Evolutionary conservation across 2,797 vertebrate species (phyloP).

Genomic region (Rachycentron canadum): DNA sequence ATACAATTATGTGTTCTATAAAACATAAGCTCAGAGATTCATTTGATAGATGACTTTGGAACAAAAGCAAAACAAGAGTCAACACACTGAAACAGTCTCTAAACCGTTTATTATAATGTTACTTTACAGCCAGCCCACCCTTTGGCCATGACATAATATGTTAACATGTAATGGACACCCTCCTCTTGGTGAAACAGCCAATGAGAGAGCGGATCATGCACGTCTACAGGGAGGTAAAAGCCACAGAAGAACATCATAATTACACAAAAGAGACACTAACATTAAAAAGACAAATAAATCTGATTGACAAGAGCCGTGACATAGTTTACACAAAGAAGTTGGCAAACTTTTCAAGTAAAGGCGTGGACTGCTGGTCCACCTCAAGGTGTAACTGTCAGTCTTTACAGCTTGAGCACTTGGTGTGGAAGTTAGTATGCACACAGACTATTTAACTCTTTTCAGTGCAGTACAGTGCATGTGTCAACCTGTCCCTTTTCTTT

Average conservation of each 20-base stretch:
- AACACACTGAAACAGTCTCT: conserved; percentile 43
- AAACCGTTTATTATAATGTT: conserved; percentile 82
- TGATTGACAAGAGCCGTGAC: conserved; percentile 67
- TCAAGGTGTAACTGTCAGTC: conserved; percentile 57
- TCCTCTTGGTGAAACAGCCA: conserved; percentile 40
- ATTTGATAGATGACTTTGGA: not conserved
- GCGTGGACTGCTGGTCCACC: conserved; percentile 56
- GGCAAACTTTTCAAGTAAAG: conserved; percentile 83
- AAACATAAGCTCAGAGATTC: not conserved
- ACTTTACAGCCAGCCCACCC: conserved; percentile 58
- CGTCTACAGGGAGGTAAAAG: conserved; percentile 66
- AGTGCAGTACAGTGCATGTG: conserved; percentile 75
- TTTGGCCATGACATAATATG: conserved; percentile 69
- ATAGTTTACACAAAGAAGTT: conserved; percentile 64
- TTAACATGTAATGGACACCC: conserved; percentile 65
- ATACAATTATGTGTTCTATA: not conserved
- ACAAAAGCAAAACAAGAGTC: conserved; percentile 21
- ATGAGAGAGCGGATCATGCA: conserved; percentile 58
- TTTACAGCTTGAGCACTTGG: conserved; percentile 69
- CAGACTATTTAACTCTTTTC: conserved; percentile 61
- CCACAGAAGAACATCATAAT: conserved; percentile 72
- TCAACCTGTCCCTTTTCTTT: conserved; percentile 77
- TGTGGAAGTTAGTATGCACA: conserved; percentile 62
- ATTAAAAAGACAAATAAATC: conserved; percentile 68
- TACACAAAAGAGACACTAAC: conserved; percentile 68